Evolutionary conservation across 2,797 vertebrate species (phyloP), one percentile per base, ranked within the genome.

Genomic region (Tachyglossus aculeatus): DNA sequence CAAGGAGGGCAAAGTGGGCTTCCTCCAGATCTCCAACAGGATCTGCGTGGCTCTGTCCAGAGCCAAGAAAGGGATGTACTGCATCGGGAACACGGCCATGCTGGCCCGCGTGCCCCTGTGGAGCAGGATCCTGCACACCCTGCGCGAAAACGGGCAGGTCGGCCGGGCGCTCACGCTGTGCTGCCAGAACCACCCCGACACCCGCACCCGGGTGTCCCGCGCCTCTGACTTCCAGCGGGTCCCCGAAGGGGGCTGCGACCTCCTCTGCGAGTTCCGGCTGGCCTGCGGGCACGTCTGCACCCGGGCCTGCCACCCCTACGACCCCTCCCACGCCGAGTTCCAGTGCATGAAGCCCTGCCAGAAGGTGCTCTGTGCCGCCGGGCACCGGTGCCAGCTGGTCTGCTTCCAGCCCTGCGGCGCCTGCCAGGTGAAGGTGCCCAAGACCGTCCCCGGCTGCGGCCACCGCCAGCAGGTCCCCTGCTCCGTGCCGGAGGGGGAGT

Each of bases 41-140:
- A 92, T 98, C 81, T 99, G 97, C 0, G 96, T 99, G 16, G 96
- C 96, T 6, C 86, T 99, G 80, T 99, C 97, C 45, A 95, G 97
- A 11, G 97, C 97, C 81, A 98, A 96, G 87, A 97, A 95, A 89
- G 97, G 95, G 6, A 93, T 98, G 62, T 98, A 95, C 77, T 97
- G 95, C 67, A 92, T 98, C 29, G 95, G 96, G 31, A 95, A 97
- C 84, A 93, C 95, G 88, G 75, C 34, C 48, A 96, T 98, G 94
- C 89, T 99, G 33, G 82, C 91, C 59, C 90, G 83, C 32, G 94
- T 96, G 39, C 90, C 91, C 54, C 90, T 98, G 64, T 98, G 97
- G 97, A 95, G 92, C 83, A 92, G 88, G 86, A 96, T 98, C 82
- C 91, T 96, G 76, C 89, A 93, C 50, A 96, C 92, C 2, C 89